These are phyloP conservation scores for Odiellus spinosus DNA, from an alignment of 2,888 invertebrate species.

Conservation along the genomic window DNA sequence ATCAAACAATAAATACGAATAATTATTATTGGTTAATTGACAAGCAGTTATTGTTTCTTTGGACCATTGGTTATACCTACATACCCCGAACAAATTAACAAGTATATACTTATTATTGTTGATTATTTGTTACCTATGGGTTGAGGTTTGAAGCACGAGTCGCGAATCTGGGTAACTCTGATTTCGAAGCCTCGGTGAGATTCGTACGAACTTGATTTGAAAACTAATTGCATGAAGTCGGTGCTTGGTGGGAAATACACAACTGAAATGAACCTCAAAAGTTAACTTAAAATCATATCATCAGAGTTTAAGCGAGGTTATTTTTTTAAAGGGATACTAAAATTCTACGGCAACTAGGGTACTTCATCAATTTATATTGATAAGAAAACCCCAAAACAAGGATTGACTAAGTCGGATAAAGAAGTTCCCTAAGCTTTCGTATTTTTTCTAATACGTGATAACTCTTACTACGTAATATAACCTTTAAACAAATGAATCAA, in stretches of 20 bases:
- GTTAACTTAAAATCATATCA: too few relatives aligned
- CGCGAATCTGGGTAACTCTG: constrained; percentile 17
- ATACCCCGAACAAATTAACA: background rate
- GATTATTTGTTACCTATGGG: background rate
- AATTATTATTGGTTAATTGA: background rate
- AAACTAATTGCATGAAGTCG: constrained; percentile 17
- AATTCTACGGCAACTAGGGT: too few relatives aligned
- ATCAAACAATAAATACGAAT: too few relatives aligned
- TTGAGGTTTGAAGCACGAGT: constrained; percentile 17
- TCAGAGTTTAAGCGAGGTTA: background rate
- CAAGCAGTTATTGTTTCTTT: background rate
- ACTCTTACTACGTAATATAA: too few relatives aligned
- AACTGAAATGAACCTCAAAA: constrained; percentile 4
- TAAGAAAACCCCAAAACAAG: too few relatives aligned
- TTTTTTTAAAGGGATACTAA: too few relatives aligned
- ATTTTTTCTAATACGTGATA: too few relatives aligned
- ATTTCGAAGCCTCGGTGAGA: constrained; percentile 20
- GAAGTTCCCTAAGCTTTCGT: too few relatives aligned
- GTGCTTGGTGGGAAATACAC: constrained; percentile 15
- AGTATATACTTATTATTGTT: background rate
- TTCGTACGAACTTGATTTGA: constrained; percentile 19
- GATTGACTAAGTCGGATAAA: too few relatives aligned
- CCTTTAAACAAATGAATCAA: background rate
- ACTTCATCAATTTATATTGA: too few relatives aligned
- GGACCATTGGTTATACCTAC: background rate